Percentiles rank a stretch among this genome's conserved stretches.
phyloP scores from a whole-genome alignment of 1,140 invertebrate species.

The Sycophaga agraensis region DNA sequence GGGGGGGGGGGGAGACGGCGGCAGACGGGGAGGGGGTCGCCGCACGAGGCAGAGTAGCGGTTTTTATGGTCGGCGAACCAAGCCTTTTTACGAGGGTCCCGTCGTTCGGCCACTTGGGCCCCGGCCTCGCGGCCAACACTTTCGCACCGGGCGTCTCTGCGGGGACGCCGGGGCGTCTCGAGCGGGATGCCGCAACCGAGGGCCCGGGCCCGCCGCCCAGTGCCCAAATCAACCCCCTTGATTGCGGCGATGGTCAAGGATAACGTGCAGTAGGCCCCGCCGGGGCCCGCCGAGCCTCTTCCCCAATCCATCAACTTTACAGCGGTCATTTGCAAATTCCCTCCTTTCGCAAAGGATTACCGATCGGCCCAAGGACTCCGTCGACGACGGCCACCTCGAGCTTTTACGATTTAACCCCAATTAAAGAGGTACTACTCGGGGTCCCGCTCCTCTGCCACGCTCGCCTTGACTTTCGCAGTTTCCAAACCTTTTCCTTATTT shows the following conservation, averaged over 20 bases:
- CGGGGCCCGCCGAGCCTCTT: constrained; percentile 23
- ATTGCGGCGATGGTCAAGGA: constrained; percentile 29
- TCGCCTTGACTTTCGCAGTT: constrained; percentile 27
- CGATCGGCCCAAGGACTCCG: constrained; percentile 33
- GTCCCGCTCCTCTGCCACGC: neutral
- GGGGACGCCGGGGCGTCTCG: no score
- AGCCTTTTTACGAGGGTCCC: constrained; percentile 40
- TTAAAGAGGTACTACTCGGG: constrained; percentile 49
- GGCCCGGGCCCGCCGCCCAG: constrained; percentile 1
- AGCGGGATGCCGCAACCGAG: neutral
- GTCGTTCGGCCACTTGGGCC: neutral
- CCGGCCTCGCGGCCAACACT: constrained; percentile 17
- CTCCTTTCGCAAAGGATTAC: constrained; percentile 44
- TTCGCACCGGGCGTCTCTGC: constrained; percentile 17
- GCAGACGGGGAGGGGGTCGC: neutral
- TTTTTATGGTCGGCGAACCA: constrained; percentile 44
- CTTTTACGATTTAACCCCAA: constrained; percentile 53
- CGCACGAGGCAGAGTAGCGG: constrained; percentile 37
- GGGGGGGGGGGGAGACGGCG: neutral
- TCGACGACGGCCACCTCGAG: constrained; percentile 16
- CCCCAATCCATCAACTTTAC: constrained; percentile 45
- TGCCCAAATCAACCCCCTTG: constrained; percentile 27
- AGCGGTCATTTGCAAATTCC: constrained; percentile 44
- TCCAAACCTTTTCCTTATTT: constrained; percentile 13
- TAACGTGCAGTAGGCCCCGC: constrained; percentile 33